Evolutionary conservation across 1,140 invertebrate species (phyloP).

Genomic region (Drosophila melanica): DNA sequence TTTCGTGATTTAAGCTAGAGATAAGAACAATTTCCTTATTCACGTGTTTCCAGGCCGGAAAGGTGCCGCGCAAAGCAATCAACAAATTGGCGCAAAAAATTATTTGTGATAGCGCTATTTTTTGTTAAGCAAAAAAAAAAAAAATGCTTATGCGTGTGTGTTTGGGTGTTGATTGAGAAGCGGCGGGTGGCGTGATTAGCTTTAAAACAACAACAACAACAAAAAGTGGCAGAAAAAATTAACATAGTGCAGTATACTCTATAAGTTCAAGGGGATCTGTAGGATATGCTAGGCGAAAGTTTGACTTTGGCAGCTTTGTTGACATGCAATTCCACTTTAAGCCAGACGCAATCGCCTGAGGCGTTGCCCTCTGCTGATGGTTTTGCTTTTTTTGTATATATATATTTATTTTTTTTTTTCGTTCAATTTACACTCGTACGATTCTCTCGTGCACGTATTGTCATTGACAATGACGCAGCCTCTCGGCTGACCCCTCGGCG

Average conservation of each 20-base stretch:
- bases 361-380: conserved; percentile 32
- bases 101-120: conserved; percentile 23
- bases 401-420: conserved; percentile 20
- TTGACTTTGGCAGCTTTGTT: conserved; percentile 17
- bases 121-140: not conserved
- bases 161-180: conserved; percentile 15
- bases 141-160: not conserved
- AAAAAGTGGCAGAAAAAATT: not conserved
- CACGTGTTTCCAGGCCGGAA: conserved; percentile 11
- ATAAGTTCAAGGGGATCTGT: not conserved
- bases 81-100: conserved; percentile 39
- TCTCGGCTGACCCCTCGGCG: conserved; percentile 53
- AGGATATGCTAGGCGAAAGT: not conserved
- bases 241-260: conserved; percentile 12
- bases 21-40: not conserved
- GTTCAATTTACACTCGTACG: conserved; percentile 75
- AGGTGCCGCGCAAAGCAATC: conserved; percentile 13
- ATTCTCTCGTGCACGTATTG: conserved; percentile 60
- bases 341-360: conserved; percentile 33
- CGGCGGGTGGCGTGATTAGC: conserved; percentile 43
- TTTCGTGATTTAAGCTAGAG: not conserved
- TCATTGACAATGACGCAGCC: conserved; percentile 75
- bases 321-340: conserved; percentile 37
- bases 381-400: not conserved
- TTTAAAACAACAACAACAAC: not conserved